These are phyloP conservation scores for Lipophrys pholis DNA, from an alignment of 2,113 vertebrate species.

Conservation along the genomic window DNA sequence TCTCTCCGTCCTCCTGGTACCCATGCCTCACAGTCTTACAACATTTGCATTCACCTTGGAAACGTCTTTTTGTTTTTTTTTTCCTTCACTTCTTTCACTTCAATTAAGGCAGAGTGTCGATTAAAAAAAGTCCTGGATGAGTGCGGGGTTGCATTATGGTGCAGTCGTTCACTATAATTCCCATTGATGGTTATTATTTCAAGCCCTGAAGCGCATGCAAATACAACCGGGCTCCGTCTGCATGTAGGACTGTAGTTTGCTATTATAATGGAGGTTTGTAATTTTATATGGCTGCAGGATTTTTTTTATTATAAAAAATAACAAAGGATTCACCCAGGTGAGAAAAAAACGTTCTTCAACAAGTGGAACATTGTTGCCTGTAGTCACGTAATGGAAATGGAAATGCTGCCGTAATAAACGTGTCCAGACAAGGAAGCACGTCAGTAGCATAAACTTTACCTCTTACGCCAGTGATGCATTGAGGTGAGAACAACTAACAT, in stretches of 20 bases:
- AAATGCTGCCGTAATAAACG: slow-evolving; percentile 24
- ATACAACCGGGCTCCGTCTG: slow-evolving; percentile 19
- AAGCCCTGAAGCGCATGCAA: slow-evolving; percentile 20
- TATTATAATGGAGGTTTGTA: slow-evolving; percentile 32
- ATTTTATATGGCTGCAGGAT: slow-evolving; percentile 50
- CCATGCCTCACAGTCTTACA: slow-evolving; percentile 30
- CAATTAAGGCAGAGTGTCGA: slow-evolving; percentile 67
- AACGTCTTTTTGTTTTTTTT: slow-evolving; percentile 18
- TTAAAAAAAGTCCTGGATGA: slow-evolving; percentile 42
- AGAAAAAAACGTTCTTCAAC: slow-evolving; percentile 36
- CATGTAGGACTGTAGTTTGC: slow-evolving; percentile 14
- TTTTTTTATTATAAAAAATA: slow-evolving; percentile 31
- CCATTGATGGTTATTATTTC: slow-evolving; percentile 53
- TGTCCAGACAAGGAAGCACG: slow-evolving; percentile 44
- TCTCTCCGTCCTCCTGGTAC: slow-evolving; percentile 11
- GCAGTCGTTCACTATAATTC: slow-evolving; percentile 21
- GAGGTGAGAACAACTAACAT: background rate
- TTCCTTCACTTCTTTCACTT: slow-evolving; percentile 33
- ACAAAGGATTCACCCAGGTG: slow-evolving; percentile 41
- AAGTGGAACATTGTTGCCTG: slow-evolving; percentile 41
- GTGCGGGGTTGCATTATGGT: slow-evolving; percentile 20
- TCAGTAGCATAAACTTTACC: slow-evolving; percentile 5
- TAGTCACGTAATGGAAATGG: slow-evolving; percentile 33
- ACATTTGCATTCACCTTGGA: slow-evolving; percentile 68
- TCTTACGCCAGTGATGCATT: background rate